phyloP scores from a whole-genome alignment of 2,113 vertebrate genomes.

The Glareola pratincola region DNA sequence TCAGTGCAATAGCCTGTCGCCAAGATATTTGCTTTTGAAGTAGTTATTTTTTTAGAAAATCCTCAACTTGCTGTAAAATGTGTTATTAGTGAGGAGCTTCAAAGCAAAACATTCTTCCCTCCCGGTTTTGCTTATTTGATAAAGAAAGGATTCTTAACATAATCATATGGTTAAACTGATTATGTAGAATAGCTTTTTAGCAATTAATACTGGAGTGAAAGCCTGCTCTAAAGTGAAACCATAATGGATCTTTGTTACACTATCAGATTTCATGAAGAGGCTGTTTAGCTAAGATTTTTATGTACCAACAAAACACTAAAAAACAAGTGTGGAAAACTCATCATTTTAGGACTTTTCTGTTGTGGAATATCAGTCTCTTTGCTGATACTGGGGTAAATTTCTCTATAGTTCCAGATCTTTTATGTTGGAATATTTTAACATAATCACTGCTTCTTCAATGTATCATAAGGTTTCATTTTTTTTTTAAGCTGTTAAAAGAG shows the following conservation, averaged over 20 bases:
- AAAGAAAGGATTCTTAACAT: conserved; percentile 26
- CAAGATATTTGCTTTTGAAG: conserved; percentile 1
- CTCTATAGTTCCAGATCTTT: neutral
- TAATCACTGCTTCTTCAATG: neutral
- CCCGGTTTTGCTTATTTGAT: conserved; percentile 34
- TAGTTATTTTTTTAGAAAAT: neutral
- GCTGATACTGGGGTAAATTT: neutral
- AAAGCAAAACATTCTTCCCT: conserved; percentile 25
- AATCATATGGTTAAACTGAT: conserved; percentile 43
- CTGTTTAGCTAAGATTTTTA: neutral
- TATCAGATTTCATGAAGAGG: conserved; percentile 11
- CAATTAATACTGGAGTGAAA: conserved; percentile 48
- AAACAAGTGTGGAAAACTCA: neutral
- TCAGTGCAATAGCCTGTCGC: neutral
- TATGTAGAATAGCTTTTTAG: conserved; percentile 53
- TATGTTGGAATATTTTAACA: neutral
- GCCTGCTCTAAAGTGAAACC: conserved; percentile 7
- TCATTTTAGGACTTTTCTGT: neutral
- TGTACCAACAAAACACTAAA: neutral
- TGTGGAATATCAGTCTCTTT: neutral
- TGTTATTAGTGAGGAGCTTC: neutral
- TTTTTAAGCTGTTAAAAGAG: conserved; percentile 37
- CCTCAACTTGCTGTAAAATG: neutral
- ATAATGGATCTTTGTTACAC: neutral
- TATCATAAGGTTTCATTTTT: conserved; percentile 10